phyloP scores from a whole-genome alignment of 2,888 invertebrate genomes.

The Agapostemon virescens region DNA sequence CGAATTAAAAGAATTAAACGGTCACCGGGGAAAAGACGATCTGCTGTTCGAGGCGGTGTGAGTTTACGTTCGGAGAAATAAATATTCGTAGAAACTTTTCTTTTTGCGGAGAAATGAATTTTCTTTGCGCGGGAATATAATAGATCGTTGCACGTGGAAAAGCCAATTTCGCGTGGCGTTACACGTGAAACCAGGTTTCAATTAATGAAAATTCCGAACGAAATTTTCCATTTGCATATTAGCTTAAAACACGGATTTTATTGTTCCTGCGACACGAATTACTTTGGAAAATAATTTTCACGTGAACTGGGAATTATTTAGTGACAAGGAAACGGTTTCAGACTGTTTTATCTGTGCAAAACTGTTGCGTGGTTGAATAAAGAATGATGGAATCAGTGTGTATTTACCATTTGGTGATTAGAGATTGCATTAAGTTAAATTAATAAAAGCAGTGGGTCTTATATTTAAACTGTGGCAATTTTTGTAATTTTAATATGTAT shows the following conservation, averaged over 20 bases:
- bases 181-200: neutral
- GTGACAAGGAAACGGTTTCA: neutral
- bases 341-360: neutral
- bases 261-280: neutral
- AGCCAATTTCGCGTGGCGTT: too few species aligned
- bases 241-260: neutral
- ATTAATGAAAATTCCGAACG: neutral
- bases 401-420: too few species aligned
- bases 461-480: too few species aligned
- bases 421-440: too few species aligned
- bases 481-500: too few species aligned
- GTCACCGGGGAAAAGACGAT: neutral
- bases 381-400: too few species aligned
- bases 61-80: neutral
- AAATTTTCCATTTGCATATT: neutral
- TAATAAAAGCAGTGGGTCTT: too few species aligned
- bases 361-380: neutral
- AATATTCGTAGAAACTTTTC: neutral
- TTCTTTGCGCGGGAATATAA: neutral
- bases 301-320: neutral
- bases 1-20: constrained; percentile 4
- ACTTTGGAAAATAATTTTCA: neutral
- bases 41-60: neutral
- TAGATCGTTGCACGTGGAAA: neutral
- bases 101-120: neutral